phyloP scores from a whole-genome alignment of 1,140 invertebrate species.

The Hydropsyche tenuis region DNA sequence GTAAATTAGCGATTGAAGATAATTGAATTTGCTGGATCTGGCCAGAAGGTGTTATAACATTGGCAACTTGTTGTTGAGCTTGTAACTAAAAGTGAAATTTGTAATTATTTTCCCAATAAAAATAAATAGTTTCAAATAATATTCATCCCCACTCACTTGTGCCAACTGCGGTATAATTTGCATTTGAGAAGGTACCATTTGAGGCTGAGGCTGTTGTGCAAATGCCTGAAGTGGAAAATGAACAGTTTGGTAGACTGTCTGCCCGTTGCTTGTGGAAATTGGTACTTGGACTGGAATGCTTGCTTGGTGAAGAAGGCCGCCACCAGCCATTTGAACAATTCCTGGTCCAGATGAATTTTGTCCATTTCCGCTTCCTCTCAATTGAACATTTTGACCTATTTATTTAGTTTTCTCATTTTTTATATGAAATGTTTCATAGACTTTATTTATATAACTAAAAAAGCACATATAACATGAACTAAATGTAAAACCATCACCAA shows the following conservation, averaged over 20 bases:
- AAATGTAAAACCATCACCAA: constrained; percentile 27
- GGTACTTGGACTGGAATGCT: constrained; percentile 92
- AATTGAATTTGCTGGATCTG: constrained; percentile 88
- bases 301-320: constrained; percentile 69
- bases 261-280: constrained; percentile 86
- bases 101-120: background rate
- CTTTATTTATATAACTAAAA: background rate
- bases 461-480: background rate
- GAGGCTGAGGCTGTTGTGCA: constrained; percentile 63
- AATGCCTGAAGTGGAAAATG: constrained; percentile 87
- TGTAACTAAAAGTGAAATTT: constrained; percentile 57
- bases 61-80: constrained; percentile 75
- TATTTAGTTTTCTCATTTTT: background rate
- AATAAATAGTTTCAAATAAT: background rate
- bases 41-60: constrained; percentile 84
- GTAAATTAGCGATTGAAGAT: constrained; percentile 68
- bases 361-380: constrained; percentile 54
- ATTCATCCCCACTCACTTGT: constrained; percentile 59
- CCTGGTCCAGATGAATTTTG: constrained; percentile 70
- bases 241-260: constrained; percentile 92
- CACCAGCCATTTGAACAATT: constrained; percentile 72
- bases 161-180: constrained; percentile 80
- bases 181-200: constrained; percentile 61
- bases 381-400: constrained; percentile 45
- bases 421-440: background rate